Base-by-base conservation (phyloP, 2,888 invertebrate genomes). In the Ferdinandea cuprea region DNA sequence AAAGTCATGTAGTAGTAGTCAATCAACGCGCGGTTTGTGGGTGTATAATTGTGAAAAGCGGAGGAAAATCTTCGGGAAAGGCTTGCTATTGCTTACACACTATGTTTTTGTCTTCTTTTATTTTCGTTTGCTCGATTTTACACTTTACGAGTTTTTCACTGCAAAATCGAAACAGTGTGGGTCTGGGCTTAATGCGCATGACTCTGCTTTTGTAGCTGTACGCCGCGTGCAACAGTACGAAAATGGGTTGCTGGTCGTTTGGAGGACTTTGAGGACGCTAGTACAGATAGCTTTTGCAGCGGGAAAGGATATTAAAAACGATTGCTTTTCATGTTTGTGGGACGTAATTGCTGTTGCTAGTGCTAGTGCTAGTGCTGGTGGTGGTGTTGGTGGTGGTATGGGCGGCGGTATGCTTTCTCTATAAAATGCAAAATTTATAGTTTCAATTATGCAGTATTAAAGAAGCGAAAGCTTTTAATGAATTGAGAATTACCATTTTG, bases 1-100 rank as follows among this genome's bases (percentile, higher is more conserved):
- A 25, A 44, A 17, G 44, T 63, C 35, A 25, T 56, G 72, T 61
- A 65, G 35, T 42, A 63, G 68, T 63, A 83, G 77, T 83, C 77
- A 77, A 83, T 83, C 83, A 83, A 83, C 83, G 77, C 72, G 72
- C 68, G 66, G 83, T 68, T 72, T 77, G 56, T 77, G 81, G 71
- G 71, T 81, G 76, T 72, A 72, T 48, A 72, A 72, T 61, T 76
- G 77, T 68, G 72, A 77, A 83, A 83, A 69, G 72, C 63, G 46
- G 61, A 77, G 72, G 61, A 50, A 78, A 63, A 77, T 76, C 59
- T 28, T 80, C 68, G 61, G 68, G 58, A 54, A 46, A 54, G 61
- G n/a, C 50, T 63, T 54, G 32, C 25, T 25, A 42, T 63, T 54
- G 32, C 25, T 25, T 25, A 46, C 40, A 42, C 40, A 25, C 40